Evolutionary conservation across 2,113 vertebrate genomes (phyloP).

Genomic region (Aegotheles bennettii): DNA sequence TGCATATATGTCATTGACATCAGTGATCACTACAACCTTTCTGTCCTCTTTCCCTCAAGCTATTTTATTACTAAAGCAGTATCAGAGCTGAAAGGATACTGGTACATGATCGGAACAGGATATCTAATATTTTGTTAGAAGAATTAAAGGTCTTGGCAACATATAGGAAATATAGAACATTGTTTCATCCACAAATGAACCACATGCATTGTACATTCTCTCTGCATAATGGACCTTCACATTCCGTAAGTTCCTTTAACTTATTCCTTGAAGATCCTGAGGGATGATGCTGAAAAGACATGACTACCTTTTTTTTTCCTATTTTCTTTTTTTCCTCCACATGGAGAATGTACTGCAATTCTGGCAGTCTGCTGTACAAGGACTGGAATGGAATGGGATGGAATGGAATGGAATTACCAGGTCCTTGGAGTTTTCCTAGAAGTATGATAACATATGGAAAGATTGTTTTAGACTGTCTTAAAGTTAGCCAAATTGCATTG

Average conservation of each 20-base stretch:
- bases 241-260: neutral
- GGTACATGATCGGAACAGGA: neutral
- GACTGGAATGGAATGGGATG: too few relatives aligned
- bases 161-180: neutral
- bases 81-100: neutral
- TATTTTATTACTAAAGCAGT: neutral
- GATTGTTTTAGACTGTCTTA: neutral
- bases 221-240: neutral
- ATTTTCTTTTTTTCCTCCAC: neutral
- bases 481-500: neutral
- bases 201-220: neutral
- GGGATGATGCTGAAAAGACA: neutral
- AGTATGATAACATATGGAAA: neutral
- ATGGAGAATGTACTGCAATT: neutral
- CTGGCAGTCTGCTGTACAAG: neutral
- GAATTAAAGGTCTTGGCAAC: neutral
- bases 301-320: neutral
- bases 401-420: neutral
- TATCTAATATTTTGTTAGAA: neutral
- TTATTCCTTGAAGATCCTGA: neutral
- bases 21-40: neutral
- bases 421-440: neutral
- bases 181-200: neutral
- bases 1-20: neutral
- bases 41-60: neutral